Evolutionary conservation across 2,888 invertebrate genomes (phyloP).

Genomic region (Nasonia oneida): DNA sequence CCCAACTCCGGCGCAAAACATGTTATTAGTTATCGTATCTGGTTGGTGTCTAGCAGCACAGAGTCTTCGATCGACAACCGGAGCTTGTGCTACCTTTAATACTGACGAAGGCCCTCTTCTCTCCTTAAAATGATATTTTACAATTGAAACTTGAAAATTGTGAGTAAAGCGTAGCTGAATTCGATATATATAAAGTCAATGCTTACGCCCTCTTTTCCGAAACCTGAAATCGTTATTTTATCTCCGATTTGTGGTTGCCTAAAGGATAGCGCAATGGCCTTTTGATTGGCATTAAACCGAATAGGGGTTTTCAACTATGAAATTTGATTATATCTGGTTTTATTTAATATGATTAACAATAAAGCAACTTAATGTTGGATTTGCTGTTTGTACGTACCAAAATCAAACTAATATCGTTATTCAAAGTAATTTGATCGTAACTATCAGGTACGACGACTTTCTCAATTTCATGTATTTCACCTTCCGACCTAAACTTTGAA

Average conservation of each 20-base stretch:
- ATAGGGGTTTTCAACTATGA: conserved; percentile 35
- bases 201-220: conserved; percentile 41
- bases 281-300: conserved; percentile 29
- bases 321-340: background rate
- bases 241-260: conserved; percentile 7
- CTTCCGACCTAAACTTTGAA: background rate
- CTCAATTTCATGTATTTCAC: conserved; percentile 16
- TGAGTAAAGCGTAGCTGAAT: background rate
- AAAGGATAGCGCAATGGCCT: conserved; percentile 29
- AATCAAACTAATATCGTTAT: conserved; percentile 43
- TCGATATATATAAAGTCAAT: background rate
- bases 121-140: background rate
- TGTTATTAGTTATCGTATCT: conserved; percentile 24
- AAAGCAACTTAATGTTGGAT: background rate
- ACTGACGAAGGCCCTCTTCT: background rate
- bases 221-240: conserved; percentile 46
- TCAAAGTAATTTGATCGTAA: background rate
- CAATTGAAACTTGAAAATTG: background rate
- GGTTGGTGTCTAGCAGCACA: conserved; percentile 15
- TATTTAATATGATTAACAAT: background rate
- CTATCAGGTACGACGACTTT: background rate
- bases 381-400: background rate
- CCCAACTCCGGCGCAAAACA: conserved; percentile 56
- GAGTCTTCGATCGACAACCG: conserved; percentile 17
- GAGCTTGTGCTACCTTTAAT: conserved; percentile 39